A percentile compares a stretch with the other conserved stretches of the same genome.
These are phyloP conservation scores for Tholera decimalis DNA, from an alignment of 2,888 invertebrate species.

Conservation along the genomic window DNA sequence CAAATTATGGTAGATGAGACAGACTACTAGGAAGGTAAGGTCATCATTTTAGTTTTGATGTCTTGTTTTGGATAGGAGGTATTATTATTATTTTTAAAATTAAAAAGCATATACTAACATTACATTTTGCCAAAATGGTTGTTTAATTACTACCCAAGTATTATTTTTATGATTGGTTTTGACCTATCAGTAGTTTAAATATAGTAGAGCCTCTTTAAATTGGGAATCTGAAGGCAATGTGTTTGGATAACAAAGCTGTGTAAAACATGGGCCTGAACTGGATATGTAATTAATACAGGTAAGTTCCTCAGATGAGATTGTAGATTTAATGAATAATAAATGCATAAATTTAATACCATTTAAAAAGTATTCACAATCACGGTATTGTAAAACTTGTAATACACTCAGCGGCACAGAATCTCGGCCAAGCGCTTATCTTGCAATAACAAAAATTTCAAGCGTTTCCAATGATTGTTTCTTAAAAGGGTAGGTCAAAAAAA, in stretches of 20 bases:
- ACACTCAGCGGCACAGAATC: no score
- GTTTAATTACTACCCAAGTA: not conserved
- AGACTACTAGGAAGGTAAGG: slow-evolving; percentile 18
- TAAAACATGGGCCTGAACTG: not conserved
- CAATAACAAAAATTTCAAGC: no score
- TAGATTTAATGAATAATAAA: not conserved
- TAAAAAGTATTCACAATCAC: not conserved
- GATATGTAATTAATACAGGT: slow-evolving; percentile 2
- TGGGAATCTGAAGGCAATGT: not conserved
- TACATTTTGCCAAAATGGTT: not conserved
- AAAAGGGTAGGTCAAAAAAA: no score
- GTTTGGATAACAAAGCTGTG: slow-evolving; percentile 4
- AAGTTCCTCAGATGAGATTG: slow-evolving; percentile 2
- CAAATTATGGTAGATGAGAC: not conserved
- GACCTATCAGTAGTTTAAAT: not conserved
- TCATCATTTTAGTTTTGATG: not conserved
- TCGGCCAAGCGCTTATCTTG: no score
- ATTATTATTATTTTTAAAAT: not conserved
- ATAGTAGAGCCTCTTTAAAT: slow-evolving; percentile 19
- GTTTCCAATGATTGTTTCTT: no score
- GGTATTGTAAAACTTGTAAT: not conserved
- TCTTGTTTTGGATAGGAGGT: slow-evolving; percentile 10
- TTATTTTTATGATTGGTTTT: slow-evolving; percentile 2
- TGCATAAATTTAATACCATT: no score
- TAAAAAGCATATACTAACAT: slow-evolving; percentile 2